A percentile compares a stretch with the other conserved stretches of the same genome.
These are phyloP conservation scores for Nerophis lumbriciformis DNA, from an alignment of 2,113 vertebrate species.

Conservation along the genomic window DNA sequence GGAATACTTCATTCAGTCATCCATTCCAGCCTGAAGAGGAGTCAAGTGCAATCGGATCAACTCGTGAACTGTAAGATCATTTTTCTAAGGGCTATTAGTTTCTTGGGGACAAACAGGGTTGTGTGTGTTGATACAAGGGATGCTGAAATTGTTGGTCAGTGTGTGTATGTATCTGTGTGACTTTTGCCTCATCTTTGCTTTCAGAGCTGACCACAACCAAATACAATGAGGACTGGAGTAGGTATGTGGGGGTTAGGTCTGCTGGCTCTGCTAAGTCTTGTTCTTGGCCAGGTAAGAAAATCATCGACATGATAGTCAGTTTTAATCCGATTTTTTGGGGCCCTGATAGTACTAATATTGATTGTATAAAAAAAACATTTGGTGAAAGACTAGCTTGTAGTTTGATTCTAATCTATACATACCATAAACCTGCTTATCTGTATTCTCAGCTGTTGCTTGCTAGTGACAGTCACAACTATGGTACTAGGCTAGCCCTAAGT, in stretches of 20 bases:
- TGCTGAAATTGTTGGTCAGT: background rate
- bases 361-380: too few species aligned
- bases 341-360: too few species aligned
- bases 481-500: too few species aligned
- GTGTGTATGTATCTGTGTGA: too few species aligned
- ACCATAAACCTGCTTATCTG: too few species aligned
- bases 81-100: background rate
- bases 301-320: background rate
- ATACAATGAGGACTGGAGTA: slow-evolving; percentile 43
- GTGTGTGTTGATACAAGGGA: too few species aligned
- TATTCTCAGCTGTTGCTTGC: too few species aligned
- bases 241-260: slow-evolving; percentile 45
- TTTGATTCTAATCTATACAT: too few species aligned
- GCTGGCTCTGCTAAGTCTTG: slow-evolving; percentile 44
- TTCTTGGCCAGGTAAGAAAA: slow-evolving; percentile 40
- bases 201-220: slow-evolving; percentile 19
- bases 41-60: slow-evolving; percentile 3
- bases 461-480: too few species aligned
- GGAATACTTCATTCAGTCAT: slow-evolving; percentile 23
- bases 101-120: background rate
- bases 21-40: slow-evolving; percentile 26
- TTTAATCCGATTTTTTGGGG: too few species aligned
- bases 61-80: slow-evolving; percentile 30
- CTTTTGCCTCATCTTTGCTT: background rate
- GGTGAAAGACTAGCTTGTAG: too few species aligned